These are phyloP conservation scores for Eira barbara DNA, from an alignment of 2,113 vertebrate genomes.

Conservation along the genomic window DNA sequence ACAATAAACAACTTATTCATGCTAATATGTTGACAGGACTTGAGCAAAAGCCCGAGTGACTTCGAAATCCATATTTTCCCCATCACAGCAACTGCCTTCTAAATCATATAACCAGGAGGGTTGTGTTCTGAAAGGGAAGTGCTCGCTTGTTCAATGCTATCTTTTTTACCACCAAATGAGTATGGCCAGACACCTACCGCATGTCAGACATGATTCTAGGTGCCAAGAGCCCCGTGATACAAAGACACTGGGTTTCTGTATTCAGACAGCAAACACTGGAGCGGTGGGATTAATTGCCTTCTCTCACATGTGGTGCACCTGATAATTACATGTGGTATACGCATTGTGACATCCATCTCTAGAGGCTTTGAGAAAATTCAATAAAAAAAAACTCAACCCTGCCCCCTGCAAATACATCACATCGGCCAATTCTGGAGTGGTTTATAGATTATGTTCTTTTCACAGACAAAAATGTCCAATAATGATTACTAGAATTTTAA, in stretches of 20 bases:
- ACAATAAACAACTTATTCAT: neutral
- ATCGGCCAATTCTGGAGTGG: neutral
- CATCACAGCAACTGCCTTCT: neutral
- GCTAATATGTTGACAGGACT: neutral
- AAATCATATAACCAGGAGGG: neutral
- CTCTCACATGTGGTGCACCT: fast-evolving
- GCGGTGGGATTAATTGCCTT: fast-evolving
- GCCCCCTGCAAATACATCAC: too few species aligned
- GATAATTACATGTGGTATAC: neutral
- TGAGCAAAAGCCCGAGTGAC: neutral
- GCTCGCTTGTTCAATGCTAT: too few species aligned
- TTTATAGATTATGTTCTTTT: too few species aligned
- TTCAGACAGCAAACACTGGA: fast-evolving
- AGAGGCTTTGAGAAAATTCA: neutral
- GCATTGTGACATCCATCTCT: neutral
- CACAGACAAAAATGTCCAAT: neutral
- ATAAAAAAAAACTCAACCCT: neutral
- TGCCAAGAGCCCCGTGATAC: neutral
- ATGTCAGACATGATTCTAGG: fast-evolving
- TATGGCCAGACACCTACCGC: fast-evolving
- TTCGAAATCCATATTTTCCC: neutral
- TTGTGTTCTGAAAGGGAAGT: neutral
- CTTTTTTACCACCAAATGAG: neutral
- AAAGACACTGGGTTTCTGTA: fast-evolving
- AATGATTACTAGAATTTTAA: neutral